phyloP scores from a whole-genome alignment of 2,888 invertebrate species.

The Chymomyza procnemis region DNA sequence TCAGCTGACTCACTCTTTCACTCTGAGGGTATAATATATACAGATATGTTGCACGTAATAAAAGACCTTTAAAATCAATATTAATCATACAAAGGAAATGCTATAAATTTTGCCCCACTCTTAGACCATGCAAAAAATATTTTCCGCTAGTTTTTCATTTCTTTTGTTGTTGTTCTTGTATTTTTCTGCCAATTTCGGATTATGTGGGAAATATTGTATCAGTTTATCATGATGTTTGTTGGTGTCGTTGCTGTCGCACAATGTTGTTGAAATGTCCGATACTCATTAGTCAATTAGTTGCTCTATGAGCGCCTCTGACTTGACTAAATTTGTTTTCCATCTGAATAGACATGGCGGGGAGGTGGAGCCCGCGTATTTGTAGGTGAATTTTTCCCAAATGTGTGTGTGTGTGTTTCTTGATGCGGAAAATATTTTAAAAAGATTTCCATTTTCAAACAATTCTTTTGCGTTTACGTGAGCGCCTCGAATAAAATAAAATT shows the following conservation, averaged over 20 bases:
- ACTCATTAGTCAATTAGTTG: constrained; percentile 66
- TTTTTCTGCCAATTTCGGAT: constrained; percentile 24
- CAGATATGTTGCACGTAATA: constrained; percentile 26
- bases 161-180: no score
- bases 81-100: constrained; percentile 71
- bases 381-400: no score
- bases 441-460: no score
- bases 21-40: no score
- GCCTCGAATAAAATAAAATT: no score
- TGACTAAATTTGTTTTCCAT: constrained; percentile 40
- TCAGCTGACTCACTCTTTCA: no score
- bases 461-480: no score
- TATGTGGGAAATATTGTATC: constrained; percentile 17
- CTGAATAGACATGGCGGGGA: no score
- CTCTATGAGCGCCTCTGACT: constrained; percentile 41
- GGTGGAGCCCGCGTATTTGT: no score
- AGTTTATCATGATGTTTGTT: constrained; percentile 10
- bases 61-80: constrained; percentile 73
- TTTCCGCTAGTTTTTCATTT: constrained; percentile 14
- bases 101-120: constrained; percentile 56
- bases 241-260: constrained; percentile 27
- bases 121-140: constrained; percentile 28
- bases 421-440: no score
- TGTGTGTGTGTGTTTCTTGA: no score
- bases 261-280: constrained; percentile 55